Percentiles rank a stretch among this genome's conserved stretches.
These are phyloP conservation scores for Anguilla japonica DNA, from an alignment of 2,113 vertebrate species.

Conservation along the genomic window DNA sequence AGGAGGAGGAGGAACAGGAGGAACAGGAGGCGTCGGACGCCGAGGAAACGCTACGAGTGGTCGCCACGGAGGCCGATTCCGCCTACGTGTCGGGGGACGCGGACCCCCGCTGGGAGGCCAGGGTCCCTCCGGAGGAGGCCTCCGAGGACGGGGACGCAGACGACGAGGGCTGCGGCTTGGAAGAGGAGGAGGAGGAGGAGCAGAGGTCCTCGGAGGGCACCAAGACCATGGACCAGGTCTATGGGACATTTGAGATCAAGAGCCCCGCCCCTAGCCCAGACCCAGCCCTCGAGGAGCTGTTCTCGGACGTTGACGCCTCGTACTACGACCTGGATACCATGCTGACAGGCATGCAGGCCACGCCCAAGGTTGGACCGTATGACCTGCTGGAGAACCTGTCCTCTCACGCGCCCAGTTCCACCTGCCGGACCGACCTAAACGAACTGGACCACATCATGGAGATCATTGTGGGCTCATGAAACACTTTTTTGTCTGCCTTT, in stretches of 20 bases:
- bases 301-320: constrained; percentile 88
- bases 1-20: constrained; percentile 52
- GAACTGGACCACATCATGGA: constrained; percentile 80
- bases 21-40: constrained; percentile 17
- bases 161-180: constrained; percentile 67
- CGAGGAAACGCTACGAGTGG: constrained; percentile 57
- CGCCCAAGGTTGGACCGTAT: constrained; percentile 80
- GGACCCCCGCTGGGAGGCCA: constrained; percentile 80
- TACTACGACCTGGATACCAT: constrained; percentile 92
- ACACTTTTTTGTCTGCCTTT: background rate
- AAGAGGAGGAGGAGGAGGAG: constrained; percentile 68
- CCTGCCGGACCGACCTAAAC: constrained; percentile 74
- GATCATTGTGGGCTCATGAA: constrained; percentile 79
- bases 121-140: constrained; percentile 42
- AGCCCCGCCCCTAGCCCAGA: constrained; percentile 71
- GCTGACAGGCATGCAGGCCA: constrained; percentile 87
- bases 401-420: constrained; percentile 62
- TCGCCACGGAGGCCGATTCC: constrained; percentile 54
- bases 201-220: constrained; percentile 56
- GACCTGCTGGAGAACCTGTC: constrained; percentile 84
- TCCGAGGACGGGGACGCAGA: constrained; percentile 65
- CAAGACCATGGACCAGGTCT: constrained; percentile 87
- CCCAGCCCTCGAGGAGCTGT: constrained; percentile 82
- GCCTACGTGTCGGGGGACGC: constrained; percentile 68
- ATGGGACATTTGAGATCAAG: constrained; percentile 89